phyloP scores from a whole-genome alignment of 2,113 vertebrate genomes.

The Plecturocebus donacophilus region DNA sequence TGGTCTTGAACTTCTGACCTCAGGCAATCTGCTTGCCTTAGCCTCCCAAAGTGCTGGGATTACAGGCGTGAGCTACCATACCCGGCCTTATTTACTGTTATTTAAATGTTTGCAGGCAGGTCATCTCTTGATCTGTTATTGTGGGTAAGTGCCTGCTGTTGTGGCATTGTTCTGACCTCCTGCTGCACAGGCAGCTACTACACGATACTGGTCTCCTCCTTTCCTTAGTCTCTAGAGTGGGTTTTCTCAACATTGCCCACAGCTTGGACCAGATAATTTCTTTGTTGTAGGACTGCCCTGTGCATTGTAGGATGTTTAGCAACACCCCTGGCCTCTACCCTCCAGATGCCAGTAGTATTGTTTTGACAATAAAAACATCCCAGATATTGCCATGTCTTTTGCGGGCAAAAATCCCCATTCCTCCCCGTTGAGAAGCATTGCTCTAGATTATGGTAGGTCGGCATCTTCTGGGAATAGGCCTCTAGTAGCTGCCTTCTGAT shows the following conservation, averaged over 20 bases:
- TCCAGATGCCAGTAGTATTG: neutral
- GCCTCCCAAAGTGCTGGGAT: too few relatives aligned
- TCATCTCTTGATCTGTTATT: conserved; percentile 75
- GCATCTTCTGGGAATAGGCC: neutral
- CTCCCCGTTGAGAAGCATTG: neutral
- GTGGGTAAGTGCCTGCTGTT: conserved; percentile 90
- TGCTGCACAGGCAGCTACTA: conserved; percentile 90
- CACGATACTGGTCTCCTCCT: conserved; percentile 90
- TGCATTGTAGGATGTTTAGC: neutral
- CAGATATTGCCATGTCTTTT: neutral
- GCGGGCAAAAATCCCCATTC: neutral
- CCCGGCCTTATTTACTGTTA: too few relatives aligned
- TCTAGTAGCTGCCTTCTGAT: neutral
- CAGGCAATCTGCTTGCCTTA: too few relatives aligned
- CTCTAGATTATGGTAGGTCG: neutral
- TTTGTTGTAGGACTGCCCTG: neutral
- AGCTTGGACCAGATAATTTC: neutral
- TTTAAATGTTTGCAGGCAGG: too few relatives aligned
- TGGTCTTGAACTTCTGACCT: too few relatives aligned
- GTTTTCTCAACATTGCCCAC: neutral
- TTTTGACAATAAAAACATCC: neutral
- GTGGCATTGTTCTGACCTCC: conserved; percentile 92
- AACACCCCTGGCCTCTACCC: neutral
- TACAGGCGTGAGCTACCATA: too few relatives aligned
- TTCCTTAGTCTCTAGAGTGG: conserved; percentile 82